phyloP scores from a whole-genome alignment of 1,140 invertebrate species.

The Pachypsylla venusta region DNA sequence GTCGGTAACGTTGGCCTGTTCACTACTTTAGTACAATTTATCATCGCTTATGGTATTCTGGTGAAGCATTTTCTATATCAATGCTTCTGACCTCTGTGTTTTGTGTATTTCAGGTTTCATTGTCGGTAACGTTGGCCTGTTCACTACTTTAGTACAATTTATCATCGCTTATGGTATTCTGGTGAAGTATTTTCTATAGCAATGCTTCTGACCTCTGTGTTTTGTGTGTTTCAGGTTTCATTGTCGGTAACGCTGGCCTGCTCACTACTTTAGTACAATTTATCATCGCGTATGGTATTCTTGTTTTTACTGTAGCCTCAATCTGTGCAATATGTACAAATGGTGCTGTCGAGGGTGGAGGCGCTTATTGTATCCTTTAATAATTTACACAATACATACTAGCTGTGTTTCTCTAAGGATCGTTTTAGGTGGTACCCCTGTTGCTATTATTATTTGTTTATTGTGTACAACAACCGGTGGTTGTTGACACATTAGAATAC shows the following conservation, averaged over 20 bases:
- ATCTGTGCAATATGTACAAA: conserved; percentile 98
- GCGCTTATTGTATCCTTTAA: conserved; percentile 93
- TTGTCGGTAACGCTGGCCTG: conserved; percentile 92
- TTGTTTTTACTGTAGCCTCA: conserved; percentile 90
- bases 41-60: conserved; percentile 86
- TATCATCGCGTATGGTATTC: conserved; percentile 81
- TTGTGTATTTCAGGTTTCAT: conserved; percentile 66
- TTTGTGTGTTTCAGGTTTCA: conserved; percentile 59
- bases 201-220: no score
- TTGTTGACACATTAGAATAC: no score
- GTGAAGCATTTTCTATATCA: no score
- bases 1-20: conserved; percentile 91
- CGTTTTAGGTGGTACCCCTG: no score
- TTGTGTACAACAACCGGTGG: no score
- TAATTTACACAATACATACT: conserved; percentile 4
- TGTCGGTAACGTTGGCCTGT: conserved; percentile 87
- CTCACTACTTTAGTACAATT: conserved; percentile 75
- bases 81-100: no score
- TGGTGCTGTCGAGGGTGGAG: conserved; percentile 95
- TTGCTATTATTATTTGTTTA: no score
- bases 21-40: conserved; percentile 69
- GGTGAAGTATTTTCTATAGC: no score
- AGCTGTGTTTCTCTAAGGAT: no score
- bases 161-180: conserved; percentile 87
- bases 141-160: conserved; percentile 75